phyloP scores from a whole-genome alignment of 2,888 invertebrate genomes.

The Craniophora ligustri region DNA sequence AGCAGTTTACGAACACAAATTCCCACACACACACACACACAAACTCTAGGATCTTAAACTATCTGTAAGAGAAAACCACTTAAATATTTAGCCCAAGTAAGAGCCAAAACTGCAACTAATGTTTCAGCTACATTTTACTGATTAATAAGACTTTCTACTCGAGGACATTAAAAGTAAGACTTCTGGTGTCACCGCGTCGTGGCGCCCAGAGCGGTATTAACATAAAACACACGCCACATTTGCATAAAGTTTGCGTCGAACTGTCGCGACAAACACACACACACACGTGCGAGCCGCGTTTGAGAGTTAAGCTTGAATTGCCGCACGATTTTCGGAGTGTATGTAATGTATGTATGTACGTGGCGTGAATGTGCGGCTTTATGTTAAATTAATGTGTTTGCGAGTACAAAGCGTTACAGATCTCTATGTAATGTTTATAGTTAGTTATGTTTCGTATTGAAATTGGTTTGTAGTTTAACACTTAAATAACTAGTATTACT shows the following conservation, averaged over 20 bases:
- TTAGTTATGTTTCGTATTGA: too few relatives aligned
- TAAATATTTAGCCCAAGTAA: too few relatives aligned
- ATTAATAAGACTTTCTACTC: too few relatives aligned
- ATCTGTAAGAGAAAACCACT: too few relatives aligned
- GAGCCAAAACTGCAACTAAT: too few relatives aligned
- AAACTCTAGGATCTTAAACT: too few relatives aligned
- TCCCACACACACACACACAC: too few relatives aligned
- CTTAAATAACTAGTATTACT: too few relatives aligned
- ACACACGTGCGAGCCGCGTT: constrained; percentile 4
- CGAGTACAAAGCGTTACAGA: not conserved
- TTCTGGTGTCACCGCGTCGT: constrained; percentile 14
- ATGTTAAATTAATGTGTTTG: constrained; percentile 4
- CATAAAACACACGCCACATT: constrained; percentile 46
- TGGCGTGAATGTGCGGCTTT: constrained; percentile 1
- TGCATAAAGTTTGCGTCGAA: constrained; percentile 44
- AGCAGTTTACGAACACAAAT: too few relatives aligned
- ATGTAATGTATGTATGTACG: not conserved
- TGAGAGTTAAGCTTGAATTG: constrained; percentile 19
- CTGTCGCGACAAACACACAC: constrained; percentile 18
- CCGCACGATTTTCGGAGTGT: constrained; percentile 8
- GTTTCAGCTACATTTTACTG: not conserved
- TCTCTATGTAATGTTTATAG: too few relatives aligned
- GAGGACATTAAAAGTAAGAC: constrained; percentile 7
- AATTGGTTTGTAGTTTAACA: too few relatives aligned
- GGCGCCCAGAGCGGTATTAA: constrained; percentile 28